phyloP scores from a whole-genome alignment of 2,888 invertebrate species.

The Ophion slaviceki region DNA sequence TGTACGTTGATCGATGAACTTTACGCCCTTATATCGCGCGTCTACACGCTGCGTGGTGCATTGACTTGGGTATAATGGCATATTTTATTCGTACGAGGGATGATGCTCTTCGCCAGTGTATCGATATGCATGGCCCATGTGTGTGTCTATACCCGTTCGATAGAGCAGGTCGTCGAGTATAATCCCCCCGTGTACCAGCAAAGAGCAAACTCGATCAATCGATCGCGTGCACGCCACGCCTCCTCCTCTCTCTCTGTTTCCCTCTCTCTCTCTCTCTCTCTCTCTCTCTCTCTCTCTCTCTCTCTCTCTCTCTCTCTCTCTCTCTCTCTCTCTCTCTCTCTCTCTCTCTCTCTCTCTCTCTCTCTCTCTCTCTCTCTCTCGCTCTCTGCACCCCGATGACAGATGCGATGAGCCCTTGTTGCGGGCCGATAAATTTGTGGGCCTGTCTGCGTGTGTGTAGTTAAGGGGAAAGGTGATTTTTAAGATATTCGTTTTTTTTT shows the following conservation, averaged over 20 bases:
- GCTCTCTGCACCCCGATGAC: not conserved
- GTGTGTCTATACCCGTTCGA: not conserved
- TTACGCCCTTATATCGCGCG: not conserved
- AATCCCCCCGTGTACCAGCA: conserved; percentile 28
- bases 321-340: not conserved
- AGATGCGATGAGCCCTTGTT: conserved; percentile 22
- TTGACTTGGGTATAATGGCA: conserved; percentile 8
- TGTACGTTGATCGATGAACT: not conserved
- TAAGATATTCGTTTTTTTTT: too few species aligned
- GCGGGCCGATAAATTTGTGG: not conserved
- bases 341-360: not conserved
- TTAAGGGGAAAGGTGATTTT: not conserved
- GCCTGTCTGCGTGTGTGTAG: not conserved
- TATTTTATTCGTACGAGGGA: conserved; percentile 1
- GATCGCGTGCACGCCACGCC: conserved; percentile 48
- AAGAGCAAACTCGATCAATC: conserved; percentile 61
- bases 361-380: not conserved
- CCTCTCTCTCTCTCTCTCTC: not conserved
- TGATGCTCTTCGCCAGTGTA: not conserved
- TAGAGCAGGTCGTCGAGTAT: conserved; percentile 21
- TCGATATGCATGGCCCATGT: not conserved
- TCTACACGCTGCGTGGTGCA: not conserved
- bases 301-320: not conserved
- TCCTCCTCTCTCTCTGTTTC: not conserved
- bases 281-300: not conserved